Conservation (phyloP, 2,113 vertebrate genomes). For the Acanthochromis polyacanthus region DNA sequence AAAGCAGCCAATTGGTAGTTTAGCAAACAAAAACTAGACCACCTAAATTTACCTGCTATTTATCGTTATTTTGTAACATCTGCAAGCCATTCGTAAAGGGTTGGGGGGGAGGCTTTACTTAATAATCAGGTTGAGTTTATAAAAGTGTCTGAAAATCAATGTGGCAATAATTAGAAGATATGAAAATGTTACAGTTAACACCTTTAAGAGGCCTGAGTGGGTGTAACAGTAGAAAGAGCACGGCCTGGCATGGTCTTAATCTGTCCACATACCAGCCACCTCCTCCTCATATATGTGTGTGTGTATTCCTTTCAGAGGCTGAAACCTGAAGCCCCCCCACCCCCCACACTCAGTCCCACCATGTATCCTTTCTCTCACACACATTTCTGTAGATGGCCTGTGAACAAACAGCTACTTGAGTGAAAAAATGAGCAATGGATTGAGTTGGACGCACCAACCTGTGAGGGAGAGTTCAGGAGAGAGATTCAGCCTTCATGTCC, state of each 20-base stretch:
- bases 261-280: slow-evolving; percentile 74
- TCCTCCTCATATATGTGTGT: slow-evolving; percentile 68
- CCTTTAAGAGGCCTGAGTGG: slow-evolving; percentile 3
- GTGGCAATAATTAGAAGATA: not conserved
- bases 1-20: too few relatives aligned
- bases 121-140: too few relatives aligned
- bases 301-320: slow-evolving; percentile 29
- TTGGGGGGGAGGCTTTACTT: too few relatives aligned
- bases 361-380: not conserved
- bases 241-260: slow-evolving; percentile 63
- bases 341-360: not conserved
- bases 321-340: slow-evolving; percentile 66
- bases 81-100: too few relatives aligned
- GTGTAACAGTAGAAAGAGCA: slow-evolving; percentile 77
- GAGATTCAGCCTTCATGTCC: too few relatives aligned
- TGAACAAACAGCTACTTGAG: slow-evolving; percentile 16
- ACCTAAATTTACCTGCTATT: too few relatives aligned
- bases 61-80: too few relatives aligned
- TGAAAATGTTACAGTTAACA: slow-evolving; percentile 1
- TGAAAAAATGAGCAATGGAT: too few relatives aligned
- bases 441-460: too few relatives aligned
- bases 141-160: not conserved
- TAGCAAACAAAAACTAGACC: too few relatives aligned
- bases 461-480: slow-evolving; percentile 1
- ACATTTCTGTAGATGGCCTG: slow-evolving; percentile 21